Conservation (phyloP, 2,888 invertebrate species). For the Tetragonula carbonaria region DNA sequence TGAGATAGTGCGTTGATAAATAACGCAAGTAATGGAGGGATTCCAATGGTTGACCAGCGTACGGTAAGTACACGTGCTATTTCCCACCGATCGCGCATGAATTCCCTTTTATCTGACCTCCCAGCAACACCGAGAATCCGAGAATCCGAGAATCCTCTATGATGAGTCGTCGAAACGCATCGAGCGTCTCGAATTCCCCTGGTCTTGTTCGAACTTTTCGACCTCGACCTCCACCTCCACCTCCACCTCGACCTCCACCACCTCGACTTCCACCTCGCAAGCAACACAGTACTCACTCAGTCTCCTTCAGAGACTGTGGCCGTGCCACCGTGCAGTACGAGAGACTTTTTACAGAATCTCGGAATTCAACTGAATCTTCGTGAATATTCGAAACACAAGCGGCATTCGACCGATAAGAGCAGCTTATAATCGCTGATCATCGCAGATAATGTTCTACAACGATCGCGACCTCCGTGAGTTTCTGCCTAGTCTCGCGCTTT, state of each 20-base stretch:
- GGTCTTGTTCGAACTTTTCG: conserved; percentile 63
- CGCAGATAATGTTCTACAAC: conserved; percentile 55
- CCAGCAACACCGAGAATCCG: conserved; percentile 69
- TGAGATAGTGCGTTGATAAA: conserved; percentile 47
- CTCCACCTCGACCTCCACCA: no score
- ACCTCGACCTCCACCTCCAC: conserved; percentile 61
- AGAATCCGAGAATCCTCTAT: conserved; percentile 76
- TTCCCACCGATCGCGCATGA: conserved; percentile 61
- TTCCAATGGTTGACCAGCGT: conserved; percentile 44
- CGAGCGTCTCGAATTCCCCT: conserved; percentile 73
- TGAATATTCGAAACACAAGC: conserved; percentile 3
- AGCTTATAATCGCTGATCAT: conserved; percentile 52
- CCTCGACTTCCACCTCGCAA: conserved; percentile 45
- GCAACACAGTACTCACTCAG: conserved; percentile 14
- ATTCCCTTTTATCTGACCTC: conserved; percentile 74
- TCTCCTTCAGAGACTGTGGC: conserved; percentile 43
- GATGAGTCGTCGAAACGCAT: conserved; percentile 76
- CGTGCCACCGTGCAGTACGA: conserved; percentile 59
- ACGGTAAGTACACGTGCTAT: conserved; percentile 50
- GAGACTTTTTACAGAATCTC: conserved; percentile 59
- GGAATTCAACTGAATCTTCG: conserved; percentile 36
- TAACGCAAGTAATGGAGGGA: conserved; percentile 55
- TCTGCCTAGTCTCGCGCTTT: conserved; percentile 9
- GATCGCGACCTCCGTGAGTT: conserved; percentile 36
- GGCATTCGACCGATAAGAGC: conserved; percentile 51